Base-by-base conservation (phyloP, 2,113 vertebrate species). In the Cyprinodon variegatus region DNA sequence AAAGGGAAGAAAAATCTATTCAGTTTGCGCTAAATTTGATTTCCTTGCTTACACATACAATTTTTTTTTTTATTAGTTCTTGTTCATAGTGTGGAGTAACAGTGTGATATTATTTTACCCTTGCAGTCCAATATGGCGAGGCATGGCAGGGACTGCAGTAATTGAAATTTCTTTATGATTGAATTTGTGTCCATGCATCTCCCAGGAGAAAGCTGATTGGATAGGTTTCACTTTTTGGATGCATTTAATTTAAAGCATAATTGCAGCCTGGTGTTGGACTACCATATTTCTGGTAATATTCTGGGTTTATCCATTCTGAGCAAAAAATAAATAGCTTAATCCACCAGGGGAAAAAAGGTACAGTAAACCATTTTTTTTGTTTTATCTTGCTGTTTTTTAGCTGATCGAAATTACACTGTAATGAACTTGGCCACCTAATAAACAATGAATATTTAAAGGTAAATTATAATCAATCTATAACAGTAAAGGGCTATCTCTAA, bases 111-210 rank as follows among this genome's bases (percentile, higher is more conserved):
- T 88, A 83, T 81, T 88, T 82, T 72, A 67, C 53, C 0, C 50
- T 22, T 61, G 68, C 67, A 77, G 50, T 68, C 41, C 77, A 29
- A 67, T 74, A 81, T 70, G 70, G 74, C 60, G 39, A 65, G 59
- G 66, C 62, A 38, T 29, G 1, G 76, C 69, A 5, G 57, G 12
- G 57, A 71, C 83, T 70, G 82, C 68, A 82, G 77, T 84, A 90
- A 86, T 87, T 91, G 82, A 89, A 87, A 89, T 91, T 83, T 84
- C 79, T 89, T 86, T 88, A 61, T 68, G 82, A 92, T 92, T 88
- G 83, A 76, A 89, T 90, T 90, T 88, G 86, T 84, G 81, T 86
- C 71, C 63, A 57, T 76, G 68, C 68, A 77, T 85, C 59, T 87
- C 75, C 79, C 78, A 45, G 17, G 82, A 89, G 86, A 88, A 79